These are phyloP conservation scores for Caenorhabditis briggsae DNA, from an alignment of 1,140 invertebrate genomes.

Conservation along the genomic window DNA sequence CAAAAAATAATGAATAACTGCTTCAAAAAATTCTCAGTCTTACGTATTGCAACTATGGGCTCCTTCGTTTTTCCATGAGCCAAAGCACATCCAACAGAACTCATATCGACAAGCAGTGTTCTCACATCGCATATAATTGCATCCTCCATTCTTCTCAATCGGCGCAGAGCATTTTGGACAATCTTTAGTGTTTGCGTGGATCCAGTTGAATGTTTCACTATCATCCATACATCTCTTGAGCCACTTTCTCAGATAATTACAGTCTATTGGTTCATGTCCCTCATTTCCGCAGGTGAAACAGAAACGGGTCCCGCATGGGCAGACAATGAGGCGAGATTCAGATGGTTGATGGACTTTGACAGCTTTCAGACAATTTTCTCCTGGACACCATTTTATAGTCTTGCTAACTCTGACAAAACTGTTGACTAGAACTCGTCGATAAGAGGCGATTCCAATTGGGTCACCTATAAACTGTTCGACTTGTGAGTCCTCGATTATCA, in stretches of 20 bases:
- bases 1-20: background rate
- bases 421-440: slow-evolving; percentile 97
- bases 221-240: slow-evolving; percentile 99
- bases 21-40: background rate
- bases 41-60: background rate
- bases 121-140: slow-evolving; percentile 99
- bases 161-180: slow-evolving; percentile 72
- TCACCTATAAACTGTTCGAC: slow-evolving; percentile 78
- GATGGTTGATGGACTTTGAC: slow-evolving; percentile 90
- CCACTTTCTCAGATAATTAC: slow-evolving; percentile 92
- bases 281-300: slow-evolving; percentile 94
- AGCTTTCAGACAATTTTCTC: slow-evolving; percentile 94
- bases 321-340: slow-evolving; percentile 93
- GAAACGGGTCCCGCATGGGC: slow-evolving; percentile 84
- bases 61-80: slow-evolving; percentile 80
- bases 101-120: slow-evolving; percentile 98
- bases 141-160: slow-evolving; percentile 89
- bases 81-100: slow-evolving; percentile 98
- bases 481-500: slow-evolving; percentile 34
- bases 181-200: slow-evolving; percentile 95
- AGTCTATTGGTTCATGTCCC: slow-evolving; percentile 99
- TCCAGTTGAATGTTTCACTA: slow-evolving; percentile 99
- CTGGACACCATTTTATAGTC: slow-evolving; percentile 87
- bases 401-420: slow-evolving; percentile 85
- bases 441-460: slow-evolving; percentile 80